Evolutionary conservation across 2,113 vertebrate species (phyloP), one percentile per base, ranked within the genome.

Genomic region (Pseudorectes ferrugineus): DNA sequence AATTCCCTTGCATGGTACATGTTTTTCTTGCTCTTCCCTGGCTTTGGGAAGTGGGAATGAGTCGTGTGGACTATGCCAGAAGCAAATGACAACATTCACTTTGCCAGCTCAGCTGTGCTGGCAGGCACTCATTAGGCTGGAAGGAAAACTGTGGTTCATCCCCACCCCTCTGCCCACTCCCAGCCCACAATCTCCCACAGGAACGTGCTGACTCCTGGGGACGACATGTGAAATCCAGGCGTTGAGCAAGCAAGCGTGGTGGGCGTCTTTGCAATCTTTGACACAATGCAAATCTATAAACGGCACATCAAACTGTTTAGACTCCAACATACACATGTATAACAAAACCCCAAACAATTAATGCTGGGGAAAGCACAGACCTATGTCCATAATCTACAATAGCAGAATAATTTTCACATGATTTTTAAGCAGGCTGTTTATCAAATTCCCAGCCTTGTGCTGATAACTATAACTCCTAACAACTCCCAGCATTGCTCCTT

Each of bases 51-150:
- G 59, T 3, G 10, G 67, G 81, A 94, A 85, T 25, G 71, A 95
- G 66, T 68, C 7, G 35, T 87, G 85, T 92, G 92, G 88, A 76
- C 94, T 82, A 58, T 36, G 93, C 96, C 95, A 95, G 92, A 88
- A 94, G 91, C 91, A 97, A 92, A 92, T 79, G 78, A 95, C 92
- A 95, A 88, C 58, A 62, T 40, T 87, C 62, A 11, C n/a, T 82
- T 43, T 85, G 94, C 92, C 94, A 97, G 95, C 94, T 96, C 94
- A 97, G 95, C 96, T 95, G 96, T 38, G 93, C 93, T 97, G 95
- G 95, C 96, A 96, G 91, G 89, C 92, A 87, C n/a, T 95, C 40
- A 89, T 93, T 89, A 94, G 87, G 54, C 40, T 94, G 77, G 92
- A 85, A 85, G 63, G 71, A 96, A 93, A 95, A 91, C 62, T 96